Percentiles rank a stretch among this genome's conserved stretches.
These are phyloP conservation scores for Colossoma macropomum DNA, from an alignment of 2,113 vertebrate genomes.

Conservation along the genomic window DNA sequence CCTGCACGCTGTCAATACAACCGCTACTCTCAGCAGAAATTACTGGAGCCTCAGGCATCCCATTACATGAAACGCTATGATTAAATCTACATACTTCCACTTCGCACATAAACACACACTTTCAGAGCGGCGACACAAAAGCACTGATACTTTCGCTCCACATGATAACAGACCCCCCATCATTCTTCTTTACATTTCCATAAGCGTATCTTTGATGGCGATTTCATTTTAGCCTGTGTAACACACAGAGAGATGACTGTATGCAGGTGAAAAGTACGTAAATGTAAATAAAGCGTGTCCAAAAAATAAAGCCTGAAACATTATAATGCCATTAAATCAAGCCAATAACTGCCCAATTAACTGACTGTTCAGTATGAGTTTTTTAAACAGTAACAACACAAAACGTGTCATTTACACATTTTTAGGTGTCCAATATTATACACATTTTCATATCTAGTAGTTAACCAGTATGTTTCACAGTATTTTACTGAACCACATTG, in stretches of 20 bases:
- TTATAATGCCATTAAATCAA: too few relatives aligned
- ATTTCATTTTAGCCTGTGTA: not conserved
- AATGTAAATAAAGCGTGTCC: not conserved
- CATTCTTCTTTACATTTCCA: not conserved
- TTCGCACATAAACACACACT: conserved; percentile 45
- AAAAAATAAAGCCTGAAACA: not conserved
- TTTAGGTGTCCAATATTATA: too few relatives aligned
- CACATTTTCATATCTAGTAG: too few relatives aligned
- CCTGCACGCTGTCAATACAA: conserved; percentile 37
- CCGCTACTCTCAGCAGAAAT: conserved; percentile 54
- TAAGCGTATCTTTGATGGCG: not conserved
- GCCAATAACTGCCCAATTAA: too few relatives aligned
- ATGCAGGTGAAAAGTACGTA: not conserved
- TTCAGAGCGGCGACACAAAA: conserved; percentile 32
- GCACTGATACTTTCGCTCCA: not conserved
- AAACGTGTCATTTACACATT: too few relatives aligned
- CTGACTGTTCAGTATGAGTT: too few relatives aligned
- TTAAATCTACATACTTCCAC: conserved; percentile 51
- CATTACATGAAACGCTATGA: conserved; percentile 53
- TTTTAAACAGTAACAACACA: too few relatives aligned
- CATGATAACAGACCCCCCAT: not conserved
- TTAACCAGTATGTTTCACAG: too few relatives aligned
- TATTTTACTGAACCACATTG: too few relatives aligned
- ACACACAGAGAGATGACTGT: too few relatives aligned
- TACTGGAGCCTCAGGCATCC: conserved; percentile 40